phyloP scores from a whole-genome alignment of 2,888 invertebrate species.

The Anoncus sp. region DNA sequence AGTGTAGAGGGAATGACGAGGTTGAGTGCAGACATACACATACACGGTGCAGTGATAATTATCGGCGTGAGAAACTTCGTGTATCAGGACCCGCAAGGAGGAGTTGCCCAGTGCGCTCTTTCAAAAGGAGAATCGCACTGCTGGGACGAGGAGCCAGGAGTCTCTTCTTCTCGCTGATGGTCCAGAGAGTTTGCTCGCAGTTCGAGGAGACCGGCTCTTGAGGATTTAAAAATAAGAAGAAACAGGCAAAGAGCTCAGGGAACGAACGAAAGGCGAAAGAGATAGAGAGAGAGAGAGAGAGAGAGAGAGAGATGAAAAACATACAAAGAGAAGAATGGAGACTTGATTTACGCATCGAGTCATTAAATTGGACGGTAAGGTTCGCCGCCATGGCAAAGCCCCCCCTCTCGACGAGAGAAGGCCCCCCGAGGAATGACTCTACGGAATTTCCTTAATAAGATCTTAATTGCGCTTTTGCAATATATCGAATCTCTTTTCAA shows the following conservation, averaged over 20 bases:
- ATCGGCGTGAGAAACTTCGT: slow-evolving; percentile 77
- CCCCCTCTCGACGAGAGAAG: not conserved
- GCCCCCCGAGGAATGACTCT: slow-evolving; percentile 66
- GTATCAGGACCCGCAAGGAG: slow-evolving; percentile 68
- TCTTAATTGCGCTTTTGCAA: slow-evolving; percentile 73
- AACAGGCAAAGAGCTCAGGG: slow-evolving; percentile 44
- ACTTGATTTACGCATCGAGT: slow-evolving; percentile 77
- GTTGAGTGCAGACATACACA: too few relatives aligned
- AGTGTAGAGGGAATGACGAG: too few relatives aligned
- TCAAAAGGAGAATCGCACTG: slow-evolving; percentile 61
- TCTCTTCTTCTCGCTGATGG: not conserved
- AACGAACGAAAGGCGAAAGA: slow-evolving; percentile 19
- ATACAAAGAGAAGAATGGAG: slow-evolving; percentile 49
- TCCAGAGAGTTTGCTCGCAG: not conserved
- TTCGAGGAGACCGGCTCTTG: slow-evolving; percentile 5
- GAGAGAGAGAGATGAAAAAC: slow-evolving; percentile 49
- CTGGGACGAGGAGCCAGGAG: slow-evolving; percentile 28
- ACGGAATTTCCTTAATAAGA: slow-evolving; percentile 70
- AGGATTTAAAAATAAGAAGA: slow-evolving; percentile 43
- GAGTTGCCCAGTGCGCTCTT: slow-evolving; percentile 63
- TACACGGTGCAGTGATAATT: slow-evolving; percentile 72
- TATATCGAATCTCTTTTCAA: slow-evolving; percentile 31
- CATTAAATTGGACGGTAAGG: slow-evolving; percentile 76
- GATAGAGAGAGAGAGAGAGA: slow-evolving; percentile 39
- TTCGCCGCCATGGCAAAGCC: slow-evolving; percentile 55